These are phyloP conservation scores for Crocidura indochinensis DNA, from an alignment of 2,797 vertebrate species.

Conservation along the genomic window DNA sequence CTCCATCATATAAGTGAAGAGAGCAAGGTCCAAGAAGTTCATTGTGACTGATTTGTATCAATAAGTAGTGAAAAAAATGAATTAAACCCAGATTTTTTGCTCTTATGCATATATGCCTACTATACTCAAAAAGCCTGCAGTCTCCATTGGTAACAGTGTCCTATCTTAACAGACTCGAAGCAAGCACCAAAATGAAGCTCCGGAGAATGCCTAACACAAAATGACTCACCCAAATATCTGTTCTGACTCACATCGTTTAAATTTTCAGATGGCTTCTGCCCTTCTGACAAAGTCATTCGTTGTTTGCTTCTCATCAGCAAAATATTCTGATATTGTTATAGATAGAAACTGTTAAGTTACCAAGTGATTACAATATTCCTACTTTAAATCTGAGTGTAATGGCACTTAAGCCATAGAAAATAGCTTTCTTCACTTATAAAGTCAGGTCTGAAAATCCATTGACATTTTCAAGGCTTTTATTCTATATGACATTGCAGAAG, in stretches of 20 bases:
- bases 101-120: not conserved
- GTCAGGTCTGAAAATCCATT: not conserved
- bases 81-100: not conserved
- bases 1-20: not conserved
- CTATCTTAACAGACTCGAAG: not conserved
- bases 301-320: constrained; percentile 26
- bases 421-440: not conserved
- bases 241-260: not conserved
- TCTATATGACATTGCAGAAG: not conserved
- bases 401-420: not conserved
- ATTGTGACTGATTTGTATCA: not conserved
- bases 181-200: not conserved
- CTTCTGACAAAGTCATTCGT: not conserved
- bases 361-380: not conserved
- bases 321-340: not conserved
- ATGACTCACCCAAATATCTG: not conserved
- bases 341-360: not conserved
- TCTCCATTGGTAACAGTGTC: not conserved
- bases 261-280: constrained; percentile 2
- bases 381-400: constrained; percentile 5
- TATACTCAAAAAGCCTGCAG: not conserved
- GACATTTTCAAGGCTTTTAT: not conserved
- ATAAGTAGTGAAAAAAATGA: not conserved
- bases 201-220: not conserved
- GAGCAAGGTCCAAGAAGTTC: not conserved